These are phyloP conservation scores for Cercopithecus diana DNA, from an alignment of 2,797 vertebrate species.

Conservation along the genomic window DNA sequence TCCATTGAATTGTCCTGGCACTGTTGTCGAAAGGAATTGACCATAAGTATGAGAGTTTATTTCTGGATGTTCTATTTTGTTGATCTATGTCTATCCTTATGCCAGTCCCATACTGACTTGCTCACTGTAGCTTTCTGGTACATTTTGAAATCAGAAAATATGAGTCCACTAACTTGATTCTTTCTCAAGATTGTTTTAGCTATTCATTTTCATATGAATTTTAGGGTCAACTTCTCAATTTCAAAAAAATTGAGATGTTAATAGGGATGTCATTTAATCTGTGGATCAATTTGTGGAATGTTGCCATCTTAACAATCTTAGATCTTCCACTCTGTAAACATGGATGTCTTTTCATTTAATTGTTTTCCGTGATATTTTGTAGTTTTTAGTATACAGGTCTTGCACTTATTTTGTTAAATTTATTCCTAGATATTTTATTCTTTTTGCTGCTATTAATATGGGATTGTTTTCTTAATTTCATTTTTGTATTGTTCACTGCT, in stretches of 20 bases:
- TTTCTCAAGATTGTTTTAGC: constrained; percentile 43
- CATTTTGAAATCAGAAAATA: constrained; percentile 17
- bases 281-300: background rate
- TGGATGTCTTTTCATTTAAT: background rate
- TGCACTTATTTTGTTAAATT: constrained; percentile 3
- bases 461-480: background rate
- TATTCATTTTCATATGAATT: constrained; percentile 39
- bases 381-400: background rate
- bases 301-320: background rate
- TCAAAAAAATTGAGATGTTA: background rate
- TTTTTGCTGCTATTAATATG: constrained; percentile 16
- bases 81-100: background rate
- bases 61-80: background rate
- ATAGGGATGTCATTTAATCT: background rate
- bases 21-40: background rate
- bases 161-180: background rate
- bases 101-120: background rate
- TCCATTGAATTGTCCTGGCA: background rate
- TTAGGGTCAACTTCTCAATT: background rate
- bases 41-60: background rate
- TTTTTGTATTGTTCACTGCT: constrained; percentile 34
- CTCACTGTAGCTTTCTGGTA: background rate
- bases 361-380: background rate
- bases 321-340: background rate
- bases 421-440: background rate